Conservation (phyloP, 2,113 vertebrate genomes). For the Lasiurus borealis region DNA sequence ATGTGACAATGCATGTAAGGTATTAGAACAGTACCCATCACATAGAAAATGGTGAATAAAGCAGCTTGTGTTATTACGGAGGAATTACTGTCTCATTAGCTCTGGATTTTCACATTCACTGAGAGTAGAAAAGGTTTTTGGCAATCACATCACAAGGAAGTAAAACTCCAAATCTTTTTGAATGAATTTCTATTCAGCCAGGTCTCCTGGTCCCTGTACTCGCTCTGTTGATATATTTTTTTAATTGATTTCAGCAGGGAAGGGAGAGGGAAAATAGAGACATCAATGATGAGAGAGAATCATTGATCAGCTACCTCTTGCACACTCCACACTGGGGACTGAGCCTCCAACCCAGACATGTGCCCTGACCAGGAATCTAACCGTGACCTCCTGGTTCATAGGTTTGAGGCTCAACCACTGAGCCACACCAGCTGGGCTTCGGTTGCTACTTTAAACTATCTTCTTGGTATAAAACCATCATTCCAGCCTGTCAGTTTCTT, state of each 20-base stretch:
- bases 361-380: too few relatives aligned
- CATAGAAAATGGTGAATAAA: not conserved
- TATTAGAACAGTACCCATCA: not conserved
- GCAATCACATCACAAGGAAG: not conserved
- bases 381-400: too few relatives aligned
- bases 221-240: not conserved
- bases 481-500: not conserved
- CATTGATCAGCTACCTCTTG: too few relatives aligned
- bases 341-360: too few relatives aligned
- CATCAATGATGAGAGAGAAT: too few relatives aligned
- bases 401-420: too few relatives aligned
- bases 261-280: too few relatives aligned
- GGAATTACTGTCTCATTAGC: not conserved
- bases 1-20: too few relatives aligned
- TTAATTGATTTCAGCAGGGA: too few relatives aligned
- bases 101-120: not conserved
- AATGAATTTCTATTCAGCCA: not conserved
- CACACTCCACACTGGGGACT: too few relatives aligned
- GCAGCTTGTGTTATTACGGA: not conserved
- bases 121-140: not conserved
- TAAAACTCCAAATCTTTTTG: not conserved
- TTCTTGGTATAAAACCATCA: constrained; percentile 1
- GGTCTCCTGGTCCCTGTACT: not conserved
- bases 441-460: constrained; percentile 10
- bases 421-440: not conserved